Evolutionary conservation across 1,140 invertebrate genomes (phyloP), one percentile per base, ranked within the genome.

Genomic region (Eurosta solidaginis): DNA sequence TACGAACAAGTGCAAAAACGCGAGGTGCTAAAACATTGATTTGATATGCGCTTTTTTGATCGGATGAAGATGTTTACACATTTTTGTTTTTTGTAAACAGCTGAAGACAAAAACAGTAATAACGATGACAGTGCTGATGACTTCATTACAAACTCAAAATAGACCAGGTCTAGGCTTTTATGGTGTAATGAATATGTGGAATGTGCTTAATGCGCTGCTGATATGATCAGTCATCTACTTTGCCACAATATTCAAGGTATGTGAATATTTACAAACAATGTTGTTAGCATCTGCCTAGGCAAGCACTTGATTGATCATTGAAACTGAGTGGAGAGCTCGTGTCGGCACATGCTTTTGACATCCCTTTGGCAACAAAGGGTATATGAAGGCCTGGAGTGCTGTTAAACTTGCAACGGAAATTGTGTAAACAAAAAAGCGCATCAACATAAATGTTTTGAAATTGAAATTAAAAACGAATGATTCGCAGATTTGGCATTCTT

Each of bases 141-240:
- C n/a, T 10, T 68, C 33, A 20, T 40, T 40, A 20, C 1, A n/a
- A 10, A 40, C 59, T 68, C 59, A 40, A 68, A 68, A 68, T 68
- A 68, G 59, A 68, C 40, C 59, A 68, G 59, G 59, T 68, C 59
- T 68, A 68, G 59, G 59, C 59, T 68, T 29, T 68, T 68, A 40
- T 68, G 59, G 33, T 40, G 14, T 68, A 68, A 68, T 68, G 33
- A 22, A 42, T 29, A 40, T 68, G 59, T 20, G 33, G 59, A 68
- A 68, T 68, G 59, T n/a, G n/a, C 4, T 22, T 27, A n/a, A 29
- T 40, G 33, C 22, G 59, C 33, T 42, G 59, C n/a, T n/a, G n/a
- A n/a, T n/a, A n/a, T n/a, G n/a, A n/a, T n/a, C 59, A 68, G 29
- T 9, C n/a, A n/a, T n/a, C n/a, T n/a, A n/a, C n/a, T n/a, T 68